Percentiles rank a stretch among this genome's conserved stretches.
Evolutionary conservation across 2,797 vertebrate genomes (phyloP).

Genomic region (Poeciliopsis presidionis): DNA sequence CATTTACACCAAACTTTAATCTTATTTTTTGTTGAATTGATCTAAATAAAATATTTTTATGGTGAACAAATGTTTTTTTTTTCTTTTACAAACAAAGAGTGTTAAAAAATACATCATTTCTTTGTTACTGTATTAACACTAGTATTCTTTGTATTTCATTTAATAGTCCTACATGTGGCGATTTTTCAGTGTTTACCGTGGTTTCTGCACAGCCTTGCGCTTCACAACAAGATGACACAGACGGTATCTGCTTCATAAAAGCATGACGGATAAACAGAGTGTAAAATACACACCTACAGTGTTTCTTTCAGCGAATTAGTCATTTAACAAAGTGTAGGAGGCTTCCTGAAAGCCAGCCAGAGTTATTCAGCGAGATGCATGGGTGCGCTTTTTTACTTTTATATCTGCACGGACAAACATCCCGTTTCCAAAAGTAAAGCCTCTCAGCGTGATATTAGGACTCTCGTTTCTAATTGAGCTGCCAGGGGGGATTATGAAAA

Average conservation of each 20-base stretch:
- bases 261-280: background rate
- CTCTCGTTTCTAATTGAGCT: constrained; percentile 33
- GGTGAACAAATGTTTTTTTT: background rate
- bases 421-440: constrained; percentile 27
- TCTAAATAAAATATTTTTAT: background rate
- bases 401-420: constrained; percentile 1
- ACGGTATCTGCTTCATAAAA: background rate
- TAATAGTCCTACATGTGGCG: background rate
- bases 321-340: constrained; percentile 24
- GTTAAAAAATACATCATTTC: background rate
- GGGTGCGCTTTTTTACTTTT: background rate
- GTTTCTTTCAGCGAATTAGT: constrained; percentile 28
- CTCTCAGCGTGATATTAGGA: constrained; percentile 30
- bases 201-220: background rate
- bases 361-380: constrained; percentile 6
- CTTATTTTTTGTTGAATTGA: background rate
- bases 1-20: background rate
- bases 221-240: background rate
- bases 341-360: constrained; percentile 12
- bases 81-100: background rate
- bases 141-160: background rate
- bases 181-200: background rate
- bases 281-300: constrained; percentile 3
- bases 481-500: constrained; percentile 50
- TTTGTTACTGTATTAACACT: background rate